A percentile compares a stretch with the other conserved stretches of the same genome.
Conservation (phyloP, 2,888 invertebrate genomes). For the Synanthedon tipuliformis region DNA sequence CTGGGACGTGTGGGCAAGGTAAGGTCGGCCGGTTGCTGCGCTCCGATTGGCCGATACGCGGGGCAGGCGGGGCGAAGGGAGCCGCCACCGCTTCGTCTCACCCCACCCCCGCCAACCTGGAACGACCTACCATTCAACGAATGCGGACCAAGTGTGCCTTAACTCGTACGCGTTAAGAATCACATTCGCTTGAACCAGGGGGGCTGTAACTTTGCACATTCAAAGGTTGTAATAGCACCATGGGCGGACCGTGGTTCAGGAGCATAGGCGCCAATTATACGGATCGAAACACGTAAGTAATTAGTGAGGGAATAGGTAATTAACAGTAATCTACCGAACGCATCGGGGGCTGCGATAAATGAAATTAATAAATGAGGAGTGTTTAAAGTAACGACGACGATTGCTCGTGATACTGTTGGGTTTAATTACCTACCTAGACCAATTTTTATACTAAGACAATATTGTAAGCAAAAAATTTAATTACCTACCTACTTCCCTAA, state of each 20-base stretch:
- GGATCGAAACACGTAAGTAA: conserved; percentile 43
- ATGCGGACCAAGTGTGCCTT: conserved; percentile 34
- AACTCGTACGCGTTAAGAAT: conserved; percentile 20
- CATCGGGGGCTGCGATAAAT: not conserved
- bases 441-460: too few relatives aligned
- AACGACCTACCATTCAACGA: conserved; percentile 41
- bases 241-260: conserved; percentile 61
- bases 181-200: conserved; percentile 18
- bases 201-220: conserved; percentile 29
- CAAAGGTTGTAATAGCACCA: conserved; percentile 61
- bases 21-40: conserved; percentile 44
- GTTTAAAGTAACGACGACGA: too few relatives aligned
- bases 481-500: too few relatives aligned
- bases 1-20: conserved; percentile 64
- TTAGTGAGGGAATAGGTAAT: conserved; percentile 46
- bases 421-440: too few relatives aligned
- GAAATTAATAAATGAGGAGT: not conserved
- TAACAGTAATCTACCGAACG: conserved; percentile 8
- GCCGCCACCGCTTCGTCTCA: conserved; percentile 47
- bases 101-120: conserved; percentile 44
- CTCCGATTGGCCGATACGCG: conserved; percentile 50
- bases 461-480: too few relatives aligned
- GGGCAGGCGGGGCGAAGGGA: conserved; percentile 55
- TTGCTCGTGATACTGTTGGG: too few relatives aligned
- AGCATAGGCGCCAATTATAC: conserved; percentile 59